phyloP scores from a whole-genome alignment of 2,888 invertebrate genomes.

The Callimorpha dominula region DNA sequence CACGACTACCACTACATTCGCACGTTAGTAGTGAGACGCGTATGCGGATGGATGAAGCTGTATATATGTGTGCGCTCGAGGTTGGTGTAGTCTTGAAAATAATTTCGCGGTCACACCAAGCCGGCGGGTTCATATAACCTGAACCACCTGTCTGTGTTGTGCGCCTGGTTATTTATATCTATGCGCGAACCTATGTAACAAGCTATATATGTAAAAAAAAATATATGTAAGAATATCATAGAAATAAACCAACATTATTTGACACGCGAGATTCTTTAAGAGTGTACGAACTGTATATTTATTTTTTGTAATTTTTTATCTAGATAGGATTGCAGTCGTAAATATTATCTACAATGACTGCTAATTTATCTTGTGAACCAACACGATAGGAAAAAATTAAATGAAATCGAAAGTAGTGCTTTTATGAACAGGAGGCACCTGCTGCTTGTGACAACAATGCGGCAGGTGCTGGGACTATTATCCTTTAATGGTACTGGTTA shows the following conservation, averaged over 20 bases:
- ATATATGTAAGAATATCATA: conserved; percentile 23
- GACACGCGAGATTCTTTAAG: conserved; percentile 31
- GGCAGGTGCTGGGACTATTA: conserved; percentile 42
- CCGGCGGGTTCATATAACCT: conserved; percentile 83
- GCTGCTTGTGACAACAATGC: conserved; percentile 36
- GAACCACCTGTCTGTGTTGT: conserved; percentile 85
- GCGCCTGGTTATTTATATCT: conserved; percentile 86
- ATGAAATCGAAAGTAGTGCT: conserved; percentile 55
- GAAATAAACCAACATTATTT: conserved; percentile 42
- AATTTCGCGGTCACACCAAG: conserved; percentile 86
- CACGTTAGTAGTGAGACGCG: conserved; percentile 77
- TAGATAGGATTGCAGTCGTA: conserved; percentile 25
- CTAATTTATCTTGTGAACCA: conserved; percentile 50
- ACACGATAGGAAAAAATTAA: conserved; percentile 45
- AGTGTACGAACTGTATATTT: conserved; percentile 4
- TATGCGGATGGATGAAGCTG: conserved; percentile 64
- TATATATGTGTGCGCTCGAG: conserved; percentile 73
- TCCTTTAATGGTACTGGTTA: neutral
- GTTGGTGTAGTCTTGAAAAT: conserved; percentile 87
- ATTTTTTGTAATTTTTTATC: conserved; percentile 18
- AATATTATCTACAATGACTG: conserved; percentile 37
- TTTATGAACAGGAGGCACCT: conserved; percentile 51
- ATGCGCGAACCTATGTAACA: conserved; percentile 79
- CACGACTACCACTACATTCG: conserved; percentile 83
- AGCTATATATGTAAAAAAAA: conserved; percentile 50